Evolutionary conservation across 1,140 invertebrate genomes (phyloP).

Genomic region (Macrobrachium nipponense): DNA sequence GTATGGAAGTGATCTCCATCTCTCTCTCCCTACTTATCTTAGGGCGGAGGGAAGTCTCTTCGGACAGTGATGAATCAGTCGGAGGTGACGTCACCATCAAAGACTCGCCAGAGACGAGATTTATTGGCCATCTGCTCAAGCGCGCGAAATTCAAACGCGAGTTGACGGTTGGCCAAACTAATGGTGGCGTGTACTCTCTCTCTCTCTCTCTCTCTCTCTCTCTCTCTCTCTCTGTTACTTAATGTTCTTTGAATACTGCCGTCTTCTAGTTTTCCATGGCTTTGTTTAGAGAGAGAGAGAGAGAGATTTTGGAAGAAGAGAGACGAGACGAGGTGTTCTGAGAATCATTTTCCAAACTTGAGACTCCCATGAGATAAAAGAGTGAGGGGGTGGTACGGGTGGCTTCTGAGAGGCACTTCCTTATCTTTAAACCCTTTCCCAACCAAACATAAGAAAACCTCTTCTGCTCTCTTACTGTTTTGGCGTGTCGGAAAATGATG

Average conservation of each 20-base stretch:
- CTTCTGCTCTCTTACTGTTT: too few species aligned
- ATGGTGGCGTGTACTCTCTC: too few species aligned
- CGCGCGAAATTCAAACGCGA: slow-evolving; percentile 54
- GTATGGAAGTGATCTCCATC: too few species aligned
- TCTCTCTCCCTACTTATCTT: slow-evolving; percentile 14
- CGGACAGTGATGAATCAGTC: slow-evolving; percentile 56
- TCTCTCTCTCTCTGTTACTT: slow-evolving; percentile 8
- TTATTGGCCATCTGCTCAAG: slow-evolving; percentile 59
- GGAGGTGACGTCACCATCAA: slow-evolving; percentile 56
- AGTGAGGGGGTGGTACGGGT: too few species aligned
- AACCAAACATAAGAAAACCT: too few species aligned
- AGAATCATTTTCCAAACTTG: too few species aligned
- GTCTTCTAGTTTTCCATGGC: not conserved
- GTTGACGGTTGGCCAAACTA: slow-evolving; percentile 21
- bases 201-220: too few species aligned
- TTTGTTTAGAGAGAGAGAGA: not conserved
- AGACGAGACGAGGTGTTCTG: too few species aligned
- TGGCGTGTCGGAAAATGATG: too few species aligned
- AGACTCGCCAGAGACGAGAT: slow-evolving; percentile 48
- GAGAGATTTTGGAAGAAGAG: not conserved
- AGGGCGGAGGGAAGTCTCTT: not conserved
- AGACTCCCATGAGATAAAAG: too few species aligned
- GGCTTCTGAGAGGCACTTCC: too few species aligned
- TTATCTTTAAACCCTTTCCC: too few species aligned
- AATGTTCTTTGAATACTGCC: slow-evolving; percentile 36